Evolutionary conservation across 2,888 invertebrate species (phyloP), one percentile per base, ranked within the genome.

Genomic region (Hydrotaea diabolus): DNA sequence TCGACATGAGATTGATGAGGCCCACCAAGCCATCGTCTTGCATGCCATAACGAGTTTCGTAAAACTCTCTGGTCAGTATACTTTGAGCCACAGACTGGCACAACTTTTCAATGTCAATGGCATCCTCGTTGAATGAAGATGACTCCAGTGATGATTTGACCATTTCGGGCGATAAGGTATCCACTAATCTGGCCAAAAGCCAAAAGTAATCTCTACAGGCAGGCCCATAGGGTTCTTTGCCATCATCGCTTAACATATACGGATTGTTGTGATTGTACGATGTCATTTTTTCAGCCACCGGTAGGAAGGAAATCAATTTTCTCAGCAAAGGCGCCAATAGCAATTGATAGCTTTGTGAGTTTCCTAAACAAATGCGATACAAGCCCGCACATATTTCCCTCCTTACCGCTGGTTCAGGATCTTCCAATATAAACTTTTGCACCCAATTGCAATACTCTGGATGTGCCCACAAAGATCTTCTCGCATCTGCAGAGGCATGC

Each of bases 171-270:
- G 96, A 96, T 36, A 97, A 91, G 1, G 96, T 96, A 89, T 98
- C 98, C 0, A 98, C 96, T 19, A 98, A 94, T 43, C 98, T 94
- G 86, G 98, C 97, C 15, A 98, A 94, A 3, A 98, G 93, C 98
- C 98, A 98, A 92, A 98, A 98, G 92, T 98, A 98, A 91, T 98
- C 98, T 8, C 98, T 93, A 90, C 98, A 98, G 0, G 98, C 98
- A 0, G 98, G 98, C 0, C 98, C 98, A 90, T 97, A 98, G 0
- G 98, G 97, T 90, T 98, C 98, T 90, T 98, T 97, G n/a, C 97
- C 97, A 73, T 91, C 91, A 62, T 91, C 91, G 7, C 91, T 91
- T 0, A 91, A 85, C 85, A 91, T 85, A 31, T 91, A 92, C 81
- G 92, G 92, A 15, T 93, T 88, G 89, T 93, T 87, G 89, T 93